Conservation (phyloP, 2,888 invertebrate species). For the Nycteola revayana region DNA sequence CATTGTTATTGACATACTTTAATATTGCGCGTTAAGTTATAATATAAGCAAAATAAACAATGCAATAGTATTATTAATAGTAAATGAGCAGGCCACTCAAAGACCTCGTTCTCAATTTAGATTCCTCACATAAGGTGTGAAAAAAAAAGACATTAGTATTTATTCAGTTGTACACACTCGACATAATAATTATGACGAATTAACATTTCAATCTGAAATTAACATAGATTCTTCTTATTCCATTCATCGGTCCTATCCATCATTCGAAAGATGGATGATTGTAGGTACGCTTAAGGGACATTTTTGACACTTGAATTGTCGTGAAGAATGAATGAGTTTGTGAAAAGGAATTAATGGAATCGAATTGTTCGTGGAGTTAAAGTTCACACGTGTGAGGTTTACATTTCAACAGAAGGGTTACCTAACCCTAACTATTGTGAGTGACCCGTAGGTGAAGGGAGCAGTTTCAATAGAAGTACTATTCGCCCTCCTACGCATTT, state of each 20-base stretch:
- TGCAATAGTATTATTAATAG: neutral
- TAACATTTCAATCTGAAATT: conserved; percentile 74
- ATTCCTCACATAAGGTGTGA: conserved; percentile 46
- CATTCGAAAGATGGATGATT: conserved; percentile 56
- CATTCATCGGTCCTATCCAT: conserved; percentile 70
- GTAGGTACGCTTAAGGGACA: conserved; percentile 46
- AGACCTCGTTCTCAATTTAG: conserved; percentile 10
- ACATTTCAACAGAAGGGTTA: conserved; percentile 51
- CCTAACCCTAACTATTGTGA: conserved; percentile 19
- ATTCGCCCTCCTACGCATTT: conserved; percentile 40
- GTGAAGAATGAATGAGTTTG: conserved; percentile 53
- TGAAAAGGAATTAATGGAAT: conserved; percentile 48
- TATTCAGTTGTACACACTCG: conserved; percentile 54
- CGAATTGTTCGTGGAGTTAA: conserved; percentile 53
- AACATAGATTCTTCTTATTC: conserved; percentile 54
- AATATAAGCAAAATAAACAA: neutral
- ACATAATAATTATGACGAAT: conserved; percentile 65
- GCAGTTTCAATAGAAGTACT: neutral
- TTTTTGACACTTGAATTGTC: conserved; percentile 76
- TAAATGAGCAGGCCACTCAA: neutral
- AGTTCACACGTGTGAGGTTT: conserved; percentile 73
- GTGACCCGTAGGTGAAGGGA: conserved; percentile 13
- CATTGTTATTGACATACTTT: conserved; percentile 3
- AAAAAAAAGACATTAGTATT: conserved; percentile 54
- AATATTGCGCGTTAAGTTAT: conserved; percentile 7